phyloP scores from a whole-genome alignment of 2,888 invertebrate genomes.

The Geotrupes spiniger region DNA sequence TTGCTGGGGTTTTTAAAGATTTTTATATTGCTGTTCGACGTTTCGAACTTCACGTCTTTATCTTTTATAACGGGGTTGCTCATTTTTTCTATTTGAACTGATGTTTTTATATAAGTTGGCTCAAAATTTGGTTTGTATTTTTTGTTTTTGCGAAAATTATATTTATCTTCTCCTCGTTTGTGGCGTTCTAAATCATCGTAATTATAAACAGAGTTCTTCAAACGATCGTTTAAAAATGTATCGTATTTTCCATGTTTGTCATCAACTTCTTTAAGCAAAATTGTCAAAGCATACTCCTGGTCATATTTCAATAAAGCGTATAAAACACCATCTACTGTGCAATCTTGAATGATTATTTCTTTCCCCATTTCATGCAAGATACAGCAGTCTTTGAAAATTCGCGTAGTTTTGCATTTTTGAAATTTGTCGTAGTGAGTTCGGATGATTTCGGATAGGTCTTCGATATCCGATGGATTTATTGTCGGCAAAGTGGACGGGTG shows the following conservation, averaged over 20 bases:
- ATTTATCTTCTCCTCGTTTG: no score
- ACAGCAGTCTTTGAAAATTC: slow-evolving; percentile 9
- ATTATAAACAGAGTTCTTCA: not conserved
- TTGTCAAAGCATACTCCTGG: not conserved
- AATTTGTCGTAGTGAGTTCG: not conserved
- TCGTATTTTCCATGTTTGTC: not conserved
- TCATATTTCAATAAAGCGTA: slow-evolving; percentile 16
- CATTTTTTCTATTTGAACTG: slow-evolving; percentile 12
- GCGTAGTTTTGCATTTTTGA: not conserved
- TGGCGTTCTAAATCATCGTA: no score
- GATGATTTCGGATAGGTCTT: no score
- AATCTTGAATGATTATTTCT: slow-evolving; percentile 21
- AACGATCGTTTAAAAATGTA: not conserved
- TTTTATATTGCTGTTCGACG: slow-evolving; percentile 4
- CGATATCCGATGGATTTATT: no score
- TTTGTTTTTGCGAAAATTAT: no score
- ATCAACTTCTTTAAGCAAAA: not conserved
- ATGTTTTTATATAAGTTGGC: no score
- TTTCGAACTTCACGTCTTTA: slow-evolving; percentile 12
- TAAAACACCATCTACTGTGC: slow-evolving; percentile 29
- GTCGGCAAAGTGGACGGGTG: no score
- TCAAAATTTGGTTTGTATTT: no score
- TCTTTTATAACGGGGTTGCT: slow-evolving; percentile 14
- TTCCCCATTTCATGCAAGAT: not conserved
- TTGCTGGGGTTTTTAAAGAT: no score